Percentiles rank a stretch among this genome's conserved stretches.
phyloP scores from a whole-genome alignment of 1,140 invertebrate genomes.

The Drosophila kohkoa region DNA sequence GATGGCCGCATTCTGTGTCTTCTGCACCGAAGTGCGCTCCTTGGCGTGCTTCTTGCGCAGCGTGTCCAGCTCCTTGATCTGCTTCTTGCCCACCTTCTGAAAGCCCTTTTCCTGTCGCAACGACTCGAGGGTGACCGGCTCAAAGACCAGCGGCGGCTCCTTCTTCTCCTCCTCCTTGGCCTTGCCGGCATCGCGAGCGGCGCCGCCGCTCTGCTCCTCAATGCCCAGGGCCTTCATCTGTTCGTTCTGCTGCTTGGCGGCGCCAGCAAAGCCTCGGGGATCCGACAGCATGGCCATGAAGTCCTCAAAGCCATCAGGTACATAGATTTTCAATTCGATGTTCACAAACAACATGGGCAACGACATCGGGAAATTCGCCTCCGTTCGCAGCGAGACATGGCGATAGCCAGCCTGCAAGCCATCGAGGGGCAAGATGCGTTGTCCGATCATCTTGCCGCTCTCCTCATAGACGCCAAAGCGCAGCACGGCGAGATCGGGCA shows the following conservation, averaged over 20 bases:
- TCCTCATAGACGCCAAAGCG: conserved; percentile 99
- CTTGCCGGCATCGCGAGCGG: conserved; percentile 85
- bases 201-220: conserved; percentile 89
- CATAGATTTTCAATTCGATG: conserved; percentile 99
- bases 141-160: conserved; percentile 91
- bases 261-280: conserved; percentile 95
- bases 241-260: conserved; percentile 93
- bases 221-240: conserved; percentile 98
- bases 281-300: conserved; percentile 99
- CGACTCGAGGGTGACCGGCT: conserved; percentile 96
- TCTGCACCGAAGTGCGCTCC: conserved; percentile 95
- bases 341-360: conserved; percentile 99
- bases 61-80: conserved; percentile 97
- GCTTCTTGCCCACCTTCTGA: conserved; percentile 97
- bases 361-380: conserved; percentile 99
- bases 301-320: conserved; percentile 99
- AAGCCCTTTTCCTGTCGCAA: conserved; percentile 97
- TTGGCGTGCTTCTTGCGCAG: conserved; percentile 97
- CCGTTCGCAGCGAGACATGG: conserved; percentile 98
- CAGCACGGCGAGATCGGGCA: conserved; percentile 98
- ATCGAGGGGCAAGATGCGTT: conserved; percentile 98
- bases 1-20: conserved; percentile 96
- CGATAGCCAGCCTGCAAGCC: conserved; percentile 98
- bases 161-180: conserved; percentile 90
- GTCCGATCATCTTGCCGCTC: conserved; percentile 98